Evolutionary conservation across 1,140 invertebrate species (phyloP), one percentile per base, ranked within the genome.

Genomic region (Drosophila kikkawai): DNA sequence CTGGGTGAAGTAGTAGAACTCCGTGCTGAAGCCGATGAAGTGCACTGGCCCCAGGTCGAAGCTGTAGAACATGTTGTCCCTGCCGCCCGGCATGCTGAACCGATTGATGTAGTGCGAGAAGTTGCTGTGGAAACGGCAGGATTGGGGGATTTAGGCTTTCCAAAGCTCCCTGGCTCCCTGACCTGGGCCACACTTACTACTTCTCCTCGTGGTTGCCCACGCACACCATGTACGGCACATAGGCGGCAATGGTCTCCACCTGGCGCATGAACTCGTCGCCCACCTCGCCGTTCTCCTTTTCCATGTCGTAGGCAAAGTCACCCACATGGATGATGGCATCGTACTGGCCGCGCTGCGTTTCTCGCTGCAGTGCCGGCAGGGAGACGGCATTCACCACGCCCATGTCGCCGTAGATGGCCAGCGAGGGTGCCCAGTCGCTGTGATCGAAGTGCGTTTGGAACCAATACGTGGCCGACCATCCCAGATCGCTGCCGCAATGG

Each of bases 261-360:
- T 97, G 96, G 36, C 95, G 94, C 97, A 99, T 98, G 93, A 98
- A 99, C 92, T 96, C 95, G 94, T 99, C 97, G 0, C 98, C 98
- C 53, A 97, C 95, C 50, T 93, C 91, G 2, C 95, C 97, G 92
- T 98, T 93, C 60, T 97, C 93, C 2, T 95, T 94, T 93, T 98
- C 94, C 96, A 99, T 97, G 93, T 99, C 97, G 94, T 99, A 99
- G 0, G 98, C 98, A 94, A 99, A 97, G 94, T 99, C 98, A 1
- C 98, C 98, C 68, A 98, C 97, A 94, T 99, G 98, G 51, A 99
- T 94, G 61, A 98, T 96, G 70, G 96, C 95, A 94, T 99, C 97
- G 93, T 97, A 98, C 77, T 95, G 93, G n/a, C 95, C 96, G 36
- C 94, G 93, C 85, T 97, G 95, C 0, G 96, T 95, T 83, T 99